Percentiles rank a stretch among this genome's conserved stretches.
Conservation (phyloP, 2,113 vertebrate species). For the Dunckerocampus dactyliophorus region DNA sequence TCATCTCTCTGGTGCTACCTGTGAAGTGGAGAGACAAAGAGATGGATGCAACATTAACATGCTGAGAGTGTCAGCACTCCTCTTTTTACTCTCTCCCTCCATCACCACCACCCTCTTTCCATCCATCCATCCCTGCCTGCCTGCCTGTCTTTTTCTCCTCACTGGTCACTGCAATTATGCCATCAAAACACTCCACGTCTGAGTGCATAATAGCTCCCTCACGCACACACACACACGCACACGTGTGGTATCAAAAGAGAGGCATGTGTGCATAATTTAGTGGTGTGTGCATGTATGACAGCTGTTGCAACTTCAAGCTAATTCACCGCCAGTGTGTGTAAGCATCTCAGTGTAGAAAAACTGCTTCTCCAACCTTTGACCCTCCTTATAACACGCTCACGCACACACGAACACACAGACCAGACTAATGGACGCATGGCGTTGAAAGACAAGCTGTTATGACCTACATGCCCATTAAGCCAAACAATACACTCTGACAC, state of each 20-base stretch:
- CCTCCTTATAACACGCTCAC: background rate
- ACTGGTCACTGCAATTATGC: constrained; percentile 79
- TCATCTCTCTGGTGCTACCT: constrained; percentile 51
- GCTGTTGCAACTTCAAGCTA: constrained; percentile 25
- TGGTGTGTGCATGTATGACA: constrained; percentile 55
- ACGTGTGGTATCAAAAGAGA: constrained; percentile 10
- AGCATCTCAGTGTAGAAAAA: constrained; percentile 37
- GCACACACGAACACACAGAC: constrained; percentile 4
- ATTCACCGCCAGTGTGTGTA: constrained; percentile 19
- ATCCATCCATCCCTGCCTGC: constrained; percentile 60
- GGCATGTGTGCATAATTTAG: constrained; percentile 52
- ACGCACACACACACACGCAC: constrained; percentile 14
- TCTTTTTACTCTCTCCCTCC: constrained; percentile 61
- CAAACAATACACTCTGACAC: constrained; percentile 52
- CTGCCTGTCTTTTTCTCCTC: constrained; percentile 70
- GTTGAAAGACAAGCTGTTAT: constrained; percentile 48
- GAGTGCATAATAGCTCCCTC: constrained; percentile 76
- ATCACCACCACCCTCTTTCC: constrained; percentile 57
- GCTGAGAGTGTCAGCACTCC: constrained; percentile 76
- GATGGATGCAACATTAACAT: constrained; percentile 72
- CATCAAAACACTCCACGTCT: constrained; percentile 79
- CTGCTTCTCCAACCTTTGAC: constrained; percentile 15
- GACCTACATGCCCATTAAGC: constrained; percentile 64
- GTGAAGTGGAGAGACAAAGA: constrained; percentile 36
- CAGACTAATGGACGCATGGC: constrained; percentile 36